Conservation (phyloP, 2,797 vertebrate species). For the Tokudaia muenninki region DNA sequence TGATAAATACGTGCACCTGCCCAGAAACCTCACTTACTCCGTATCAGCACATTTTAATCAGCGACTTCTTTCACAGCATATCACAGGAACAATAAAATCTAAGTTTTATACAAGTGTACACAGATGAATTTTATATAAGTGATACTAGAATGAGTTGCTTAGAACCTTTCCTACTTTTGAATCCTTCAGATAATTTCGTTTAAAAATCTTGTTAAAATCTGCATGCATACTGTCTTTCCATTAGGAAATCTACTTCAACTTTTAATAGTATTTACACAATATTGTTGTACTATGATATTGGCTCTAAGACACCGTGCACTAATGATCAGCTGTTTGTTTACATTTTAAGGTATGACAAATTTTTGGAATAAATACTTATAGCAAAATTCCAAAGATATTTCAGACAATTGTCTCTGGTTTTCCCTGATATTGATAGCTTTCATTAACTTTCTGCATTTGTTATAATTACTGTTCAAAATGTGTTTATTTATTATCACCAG, state of each 20-base stretch:
- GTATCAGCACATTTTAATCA: neutral
- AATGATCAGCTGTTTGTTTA: neutral
- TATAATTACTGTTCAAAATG: neutral
- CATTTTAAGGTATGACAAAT: neutral
- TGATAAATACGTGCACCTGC: neutral
- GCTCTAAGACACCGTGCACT: neutral
- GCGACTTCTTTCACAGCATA: neutral
- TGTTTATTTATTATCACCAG: neutral
- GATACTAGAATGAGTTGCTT: neutral
- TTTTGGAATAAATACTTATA: neutral
- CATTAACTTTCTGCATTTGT: neutral
- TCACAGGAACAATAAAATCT: neutral
- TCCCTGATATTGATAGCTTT: neutral
- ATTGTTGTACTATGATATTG: neutral
- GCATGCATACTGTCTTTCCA: neutral
- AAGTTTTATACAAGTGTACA: conserved; percentile 47
- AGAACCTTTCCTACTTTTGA: neutral
- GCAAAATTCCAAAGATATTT: neutral
- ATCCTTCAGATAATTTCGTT: neutral
- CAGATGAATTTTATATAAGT: neutral
- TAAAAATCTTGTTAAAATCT: neutral
- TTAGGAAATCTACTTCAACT: neutral
- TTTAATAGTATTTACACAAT: neutral
- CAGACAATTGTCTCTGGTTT: neutral
- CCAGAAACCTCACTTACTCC: neutral